Conservation (phyloP, 1,140 invertebrate species). For the Panagrolaimus sp. region DNA sequence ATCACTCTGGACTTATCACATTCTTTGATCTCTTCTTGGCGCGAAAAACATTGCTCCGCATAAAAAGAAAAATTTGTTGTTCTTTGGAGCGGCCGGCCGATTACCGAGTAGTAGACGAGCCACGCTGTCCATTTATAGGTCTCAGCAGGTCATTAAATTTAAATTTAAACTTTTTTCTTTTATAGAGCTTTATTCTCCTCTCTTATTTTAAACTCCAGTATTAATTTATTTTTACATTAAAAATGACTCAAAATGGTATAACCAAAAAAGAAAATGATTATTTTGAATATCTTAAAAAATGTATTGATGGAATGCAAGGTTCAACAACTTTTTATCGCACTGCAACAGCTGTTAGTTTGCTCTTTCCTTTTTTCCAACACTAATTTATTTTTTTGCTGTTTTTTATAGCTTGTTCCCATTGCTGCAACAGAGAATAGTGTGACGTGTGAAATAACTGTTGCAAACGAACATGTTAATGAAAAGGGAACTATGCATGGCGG, state of each 20-base stretch:
- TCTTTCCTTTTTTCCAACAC: background rate
- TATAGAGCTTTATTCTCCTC: no score
- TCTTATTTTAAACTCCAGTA: no score
- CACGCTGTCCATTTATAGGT: no score
- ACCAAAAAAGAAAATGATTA: background rate
- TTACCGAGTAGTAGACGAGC: no score
- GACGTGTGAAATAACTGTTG: slow-evolving; percentile 2
- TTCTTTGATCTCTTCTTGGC: no score
- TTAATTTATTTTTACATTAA: background rate
- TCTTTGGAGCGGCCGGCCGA: no score
- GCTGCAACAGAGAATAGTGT: background rate
- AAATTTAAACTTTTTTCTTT: no score
- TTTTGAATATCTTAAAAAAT: background rate
- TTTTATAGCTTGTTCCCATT: background rate
- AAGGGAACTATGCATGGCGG: slow-evolving; percentile 71
- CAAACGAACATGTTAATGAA: slow-evolving; percentile 9
- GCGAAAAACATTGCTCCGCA: no score
- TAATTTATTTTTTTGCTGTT: background rate
- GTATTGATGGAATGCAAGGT: slow-evolving; percentile 4
- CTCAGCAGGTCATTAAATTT: no score
- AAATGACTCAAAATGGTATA: background rate
- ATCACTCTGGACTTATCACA: no score
- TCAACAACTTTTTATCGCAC: slow-evolving; percentile 1
- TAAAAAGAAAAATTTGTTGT: no score
- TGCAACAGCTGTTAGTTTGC: background rate